These are phyloP conservation scores for Schizopygopsis malacanthus DNA, from an alignment of 2,797 vertebrate species.

Conservation along the genomic window DNA sequence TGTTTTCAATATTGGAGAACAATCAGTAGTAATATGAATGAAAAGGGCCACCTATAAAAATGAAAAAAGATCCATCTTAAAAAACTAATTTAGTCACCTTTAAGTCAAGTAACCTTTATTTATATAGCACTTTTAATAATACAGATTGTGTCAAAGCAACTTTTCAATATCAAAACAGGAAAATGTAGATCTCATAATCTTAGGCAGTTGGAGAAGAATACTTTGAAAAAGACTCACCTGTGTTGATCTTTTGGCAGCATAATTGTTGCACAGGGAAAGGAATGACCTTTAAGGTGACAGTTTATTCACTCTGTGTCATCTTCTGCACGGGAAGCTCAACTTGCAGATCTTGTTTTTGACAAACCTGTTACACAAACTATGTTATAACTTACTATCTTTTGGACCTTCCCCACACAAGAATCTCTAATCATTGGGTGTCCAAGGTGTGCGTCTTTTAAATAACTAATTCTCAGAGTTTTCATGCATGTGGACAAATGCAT, in stretches of 20 bases:
- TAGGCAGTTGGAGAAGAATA: neutral
- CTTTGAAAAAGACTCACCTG: slow-evolving; percentile 66
- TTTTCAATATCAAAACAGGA: too few species aligned
- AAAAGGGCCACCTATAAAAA: neutral
- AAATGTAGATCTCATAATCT: neutral
- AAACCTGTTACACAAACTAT: slow-evolving; percentile 62
- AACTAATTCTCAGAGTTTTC: neutral
- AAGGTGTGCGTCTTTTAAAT: neutral
- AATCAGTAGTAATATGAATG: too few species aligned
- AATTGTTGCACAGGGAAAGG: slow-evolving; percentile 55
- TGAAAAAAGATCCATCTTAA: neutral
- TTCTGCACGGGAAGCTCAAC: slow-evolving; percentile 59
- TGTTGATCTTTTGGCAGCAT: slow-evolving; percentile 66
- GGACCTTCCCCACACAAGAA: neutral
- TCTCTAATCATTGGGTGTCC: neutral
- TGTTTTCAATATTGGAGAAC: neutral
- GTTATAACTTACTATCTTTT: neutral
- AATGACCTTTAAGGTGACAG: neutral
- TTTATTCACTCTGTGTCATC: slow-evolving; percentile 66
- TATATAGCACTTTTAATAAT: too few species aligned
- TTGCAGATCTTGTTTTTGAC: slow-evolving; percentile 59
- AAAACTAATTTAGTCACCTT: too few species aligned
- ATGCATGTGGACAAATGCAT: neutral
- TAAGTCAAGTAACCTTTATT: too few species aligned
- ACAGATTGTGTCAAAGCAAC: too few species aligned